Conservation (phyloP, 2,113 vertebrate species). For the Colaptes auratus region DNA sequence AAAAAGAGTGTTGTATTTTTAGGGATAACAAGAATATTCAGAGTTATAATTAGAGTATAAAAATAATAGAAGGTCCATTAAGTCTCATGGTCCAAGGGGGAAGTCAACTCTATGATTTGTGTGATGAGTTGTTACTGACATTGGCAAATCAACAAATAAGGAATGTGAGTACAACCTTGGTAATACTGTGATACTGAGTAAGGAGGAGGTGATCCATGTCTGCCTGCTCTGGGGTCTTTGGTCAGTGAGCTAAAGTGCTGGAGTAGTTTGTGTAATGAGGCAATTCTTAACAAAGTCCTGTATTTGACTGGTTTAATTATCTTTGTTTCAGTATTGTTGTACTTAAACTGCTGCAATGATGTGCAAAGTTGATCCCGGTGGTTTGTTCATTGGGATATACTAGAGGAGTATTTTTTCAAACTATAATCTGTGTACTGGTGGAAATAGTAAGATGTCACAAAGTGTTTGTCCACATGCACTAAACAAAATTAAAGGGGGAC, state of each 20-base stretch:
- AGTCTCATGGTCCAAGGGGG: neutral
- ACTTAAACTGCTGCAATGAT: neutral
- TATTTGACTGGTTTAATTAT: neutral
- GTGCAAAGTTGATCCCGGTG: neutral
- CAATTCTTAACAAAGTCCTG: neutral
- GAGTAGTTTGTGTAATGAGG: neutral
- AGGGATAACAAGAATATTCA: conserved; percentile 44
- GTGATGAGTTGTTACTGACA: neutral
- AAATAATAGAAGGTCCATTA: conserved; percentile 4
- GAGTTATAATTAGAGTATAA: conserved; percentile 35
- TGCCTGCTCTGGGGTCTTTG: neutral
- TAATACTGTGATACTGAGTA: no score
- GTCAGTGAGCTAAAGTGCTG: neutral
- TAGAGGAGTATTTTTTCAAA: neutral
- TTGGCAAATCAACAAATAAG: neutral
- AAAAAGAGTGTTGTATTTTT: no score
- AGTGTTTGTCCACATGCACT: neutral
- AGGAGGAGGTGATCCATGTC: neutral
- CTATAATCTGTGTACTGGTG: neutral
- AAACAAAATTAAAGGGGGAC: neutral
- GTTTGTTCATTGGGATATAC: neutral
- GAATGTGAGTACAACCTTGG: no score
- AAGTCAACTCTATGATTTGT: neutral
- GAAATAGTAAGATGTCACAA: neutral
- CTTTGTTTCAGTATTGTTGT: neutral